Evolutionary conservation across 2,888 invertebrate genomes (phyloP), one percentile per base, ranked within the genome.

Genomic region (Melanchra persicariae): DNA sequence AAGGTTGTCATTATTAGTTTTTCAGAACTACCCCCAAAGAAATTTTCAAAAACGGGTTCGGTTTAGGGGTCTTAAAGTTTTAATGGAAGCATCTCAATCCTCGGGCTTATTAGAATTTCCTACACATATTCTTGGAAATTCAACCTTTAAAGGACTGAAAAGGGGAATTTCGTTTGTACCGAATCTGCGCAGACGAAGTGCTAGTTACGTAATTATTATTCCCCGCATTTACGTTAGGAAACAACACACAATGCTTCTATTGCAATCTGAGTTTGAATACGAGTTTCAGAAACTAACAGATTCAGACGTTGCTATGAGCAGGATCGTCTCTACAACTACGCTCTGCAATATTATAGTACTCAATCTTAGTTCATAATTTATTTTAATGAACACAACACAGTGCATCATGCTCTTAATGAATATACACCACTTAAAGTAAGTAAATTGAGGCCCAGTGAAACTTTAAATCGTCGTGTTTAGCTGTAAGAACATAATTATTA

Each of bases 191-290:
- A n/a, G n/a, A n/a, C n/a, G n/a, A n/a, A n/a, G n/a, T n/a, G n/a
- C n/a, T n/a, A n/a, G n/a, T n/a, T n/a, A n/a, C n/a, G n/a, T 19
- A 45, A 30, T 15, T 12, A 49, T 58, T 17, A 5, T 52, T 52
- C 1, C 19, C 19, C 43, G n/a, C 22, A 37, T 1, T 22, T 3
- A 17, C 15, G 9, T 7, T 5, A 15, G 3, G 19, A 15, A n/a
- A 22, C 9, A 45, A 19, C 19, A 10, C 22, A 43, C 17, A 24
- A n/a, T 15, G 45, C 30, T 49, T 30, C 0, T 19, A 62, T 51
- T 47, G 17, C 66, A 54, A 47, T 52, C 17, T 17, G 8, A 65
- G 19, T 43, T 26, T 26, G 17, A 74, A 51, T 58, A 34, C 19
- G 37, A 45, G 10, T 51, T 73, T 34, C 4, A 47, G 9, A 24